Evolutionary conservation across 2,888 invertebrate genomes (phyloP), one percentile per base, ranked within the genome.

Genomic region (Timandra comae): DNA sequence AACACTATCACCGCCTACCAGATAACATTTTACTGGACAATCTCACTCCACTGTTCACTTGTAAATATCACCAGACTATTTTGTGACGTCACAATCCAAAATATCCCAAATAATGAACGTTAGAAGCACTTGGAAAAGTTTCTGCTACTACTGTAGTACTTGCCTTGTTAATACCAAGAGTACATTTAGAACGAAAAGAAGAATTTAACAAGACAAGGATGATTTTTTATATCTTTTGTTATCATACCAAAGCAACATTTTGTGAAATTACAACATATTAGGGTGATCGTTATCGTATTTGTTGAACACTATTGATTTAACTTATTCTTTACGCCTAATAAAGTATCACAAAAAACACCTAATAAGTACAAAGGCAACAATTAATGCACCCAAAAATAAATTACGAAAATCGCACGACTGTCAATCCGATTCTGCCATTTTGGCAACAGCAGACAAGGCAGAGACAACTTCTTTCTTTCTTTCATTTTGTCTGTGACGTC

Each of bases 201-300:
- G 55, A 63, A 67, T 63, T 57, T 58, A 71, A 54, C 60, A 58
- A 69, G 68, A 71, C 73, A 65, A 76, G 67, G 58, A 58, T 64
- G 59, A 69, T 71, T 74, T 82, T 80, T 80, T 78, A 78, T 78
- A 82, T 75, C 82, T 85, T 84, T 85, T 85, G 84, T 85, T 85
- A 84, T 84, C 84, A 70, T 78, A 77, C 73, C 68, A 71, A 68
- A 72, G 68, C 64, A 73, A 72, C 69, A 74, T 74, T 75, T 71
- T 63, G 52, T 64, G 52, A 63, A 66, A 63, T 73, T 69, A 68
- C 71, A 74, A 72, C 65, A 71, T 66, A 56, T 47, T 41, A 46
- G 41, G 38, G 43, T 45, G 43, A 37, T 40, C 42, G 41, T 52
- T 35, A 44, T 33, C 49, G 50, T 43, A 45, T 52, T 54, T 45